Conservation (phyloP, 2,888 invertebrate genomes). For the Brenthis ino region DNA sequence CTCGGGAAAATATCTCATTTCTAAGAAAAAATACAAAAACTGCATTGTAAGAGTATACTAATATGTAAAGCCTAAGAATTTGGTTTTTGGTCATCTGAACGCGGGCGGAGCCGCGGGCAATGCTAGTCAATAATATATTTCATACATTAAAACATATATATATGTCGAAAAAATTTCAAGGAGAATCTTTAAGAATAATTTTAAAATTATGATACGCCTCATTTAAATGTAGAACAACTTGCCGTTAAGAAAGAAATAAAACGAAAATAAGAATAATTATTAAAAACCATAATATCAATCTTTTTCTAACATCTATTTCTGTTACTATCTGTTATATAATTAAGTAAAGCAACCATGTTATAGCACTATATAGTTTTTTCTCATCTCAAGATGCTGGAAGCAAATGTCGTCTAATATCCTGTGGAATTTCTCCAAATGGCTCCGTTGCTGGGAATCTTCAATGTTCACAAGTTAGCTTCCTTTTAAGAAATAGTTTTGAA, state of each 20-base stretch:
- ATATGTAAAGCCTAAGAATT: too few species aligned
- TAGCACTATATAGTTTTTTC: neutral
- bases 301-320: neutral
- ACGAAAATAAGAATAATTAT: too few species aligned
- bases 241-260: too few species aligned
- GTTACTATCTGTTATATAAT: neutral
- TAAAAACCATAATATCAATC: too few species aligned
- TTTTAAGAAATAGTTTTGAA: conserved; percentile 71
- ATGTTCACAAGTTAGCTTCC: conserved; percentile 62
- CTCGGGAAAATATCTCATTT: too few species aligned
- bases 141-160: too few species aligned
- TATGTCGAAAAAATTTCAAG: neutral
- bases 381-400: conserved; percentile 4
- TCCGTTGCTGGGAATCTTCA: conserved; percentile 59
- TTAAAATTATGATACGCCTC: neutral
- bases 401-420: conserved; percentile 35
- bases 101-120: too few species aligned
- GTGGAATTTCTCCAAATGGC: conserved; percentile 54
- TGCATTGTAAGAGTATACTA: too few species aligned
- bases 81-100: too few species aligned
- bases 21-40: too few species aligned
- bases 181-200: too few species aligned
- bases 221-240: neutral
- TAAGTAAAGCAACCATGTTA: neutral
- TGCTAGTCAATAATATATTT: too few species aligned